A percentile compares a stretch with the other conserved stretches of the same genome.
Evolutionary conservation across 1,140 invertebrate species (phyloP).

Genomic region (Mactra quadrangularis): DNA sequence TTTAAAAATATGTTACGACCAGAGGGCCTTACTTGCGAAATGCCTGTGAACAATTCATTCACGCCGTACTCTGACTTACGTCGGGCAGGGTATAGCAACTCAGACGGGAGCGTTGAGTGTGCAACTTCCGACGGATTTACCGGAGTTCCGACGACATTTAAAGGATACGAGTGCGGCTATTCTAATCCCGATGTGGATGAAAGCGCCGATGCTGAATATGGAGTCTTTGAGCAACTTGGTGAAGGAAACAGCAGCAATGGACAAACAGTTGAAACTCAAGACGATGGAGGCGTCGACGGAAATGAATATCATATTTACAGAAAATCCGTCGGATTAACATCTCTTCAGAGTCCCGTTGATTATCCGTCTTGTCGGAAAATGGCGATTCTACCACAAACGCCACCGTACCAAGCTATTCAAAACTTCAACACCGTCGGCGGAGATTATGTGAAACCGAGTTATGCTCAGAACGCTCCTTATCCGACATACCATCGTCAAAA

Average conservation of each 20-base stretch:
- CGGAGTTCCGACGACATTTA: conserved; percentile 11
- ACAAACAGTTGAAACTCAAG: not conserved
- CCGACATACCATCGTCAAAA: conserved; percentile 46
- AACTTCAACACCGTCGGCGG: not conserved
- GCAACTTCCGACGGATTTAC: conserved; percentile 8
- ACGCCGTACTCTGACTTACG: conserved; percentile 41
- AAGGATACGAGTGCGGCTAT: conserved; percentile 46
- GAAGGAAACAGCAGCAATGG: not conserved
- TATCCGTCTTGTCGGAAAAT: conserved; percentile 34
- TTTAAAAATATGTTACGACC: conserved; percentile 49
- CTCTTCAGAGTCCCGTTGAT: conserved; percentile 16
- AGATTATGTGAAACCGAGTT: conserved; percentile 35
- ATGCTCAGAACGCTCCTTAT: conserved; percentile 25
- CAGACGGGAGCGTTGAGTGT: conserved; percentile 2
- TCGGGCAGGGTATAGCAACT: not conserved
- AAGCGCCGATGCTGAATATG: conserved; percentile 21
- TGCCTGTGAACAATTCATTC: conserved; percentile 60
- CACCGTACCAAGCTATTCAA: conserved; percentile 4
- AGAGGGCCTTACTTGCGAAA: conserved; percentile 55
- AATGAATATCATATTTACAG: conserved; percentile 9
- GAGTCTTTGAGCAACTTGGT: conserved; percentile 50
- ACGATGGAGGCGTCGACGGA: not conserved
- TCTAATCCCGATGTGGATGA: conserved; percentile 4
- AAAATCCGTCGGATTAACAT: not conserved
- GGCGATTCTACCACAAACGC: not conserved